Percentiles rank a stretch among this genome's conserved stretches.
Evolutionary conservation across 1,140 invertebrate species (phyloP).

Genomic region (Brachionus rubens): DNA sequence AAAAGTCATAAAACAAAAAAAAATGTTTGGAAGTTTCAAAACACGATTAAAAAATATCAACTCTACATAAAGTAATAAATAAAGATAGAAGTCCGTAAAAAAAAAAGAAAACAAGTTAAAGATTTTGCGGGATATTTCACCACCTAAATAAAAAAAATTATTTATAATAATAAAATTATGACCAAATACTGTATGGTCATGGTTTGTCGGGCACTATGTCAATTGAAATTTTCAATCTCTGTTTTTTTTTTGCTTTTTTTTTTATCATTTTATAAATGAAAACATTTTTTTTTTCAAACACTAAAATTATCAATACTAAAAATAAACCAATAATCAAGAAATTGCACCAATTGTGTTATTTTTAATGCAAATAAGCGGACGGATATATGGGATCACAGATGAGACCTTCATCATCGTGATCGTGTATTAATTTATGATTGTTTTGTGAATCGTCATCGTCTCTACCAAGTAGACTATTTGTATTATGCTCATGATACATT

Average conservation of each 20-base stretch:
- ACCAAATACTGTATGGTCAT: too few relatives aligned
- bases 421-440: neutral
- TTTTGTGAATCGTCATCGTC: neutral
- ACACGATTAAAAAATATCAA: too few relatives aligned
- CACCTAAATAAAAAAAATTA: too few relatives aligned
- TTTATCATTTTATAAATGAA: neutral
- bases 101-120: too few relatives aligned
- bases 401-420: neutral
- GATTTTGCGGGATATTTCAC: too few relatives aligned
- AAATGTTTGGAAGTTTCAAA: too few relatives aligned
- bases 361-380: neutral
- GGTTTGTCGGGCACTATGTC: neutral
- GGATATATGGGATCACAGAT: constrained; percentile 13
- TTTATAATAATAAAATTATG: too few relatives aligned
- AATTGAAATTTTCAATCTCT: constrained; percentile 21
- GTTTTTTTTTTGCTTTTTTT: constrained; percentile 3
- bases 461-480: neutral
- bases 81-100: too few relatives aligned
- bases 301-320: too few relatives aligned
- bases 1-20: too few relatives aligned
- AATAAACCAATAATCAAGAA: too few relatives aligned
- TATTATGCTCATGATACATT: neutral
- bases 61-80: too few relatives aligned
- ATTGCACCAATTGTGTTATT: neutral
- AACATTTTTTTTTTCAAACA: neutral